These are phyloP conservation scores for Aphidius ervi DNA, from an alignment of 1,140 invertebrate genomes.

Conservation along the genomic window DNA sequence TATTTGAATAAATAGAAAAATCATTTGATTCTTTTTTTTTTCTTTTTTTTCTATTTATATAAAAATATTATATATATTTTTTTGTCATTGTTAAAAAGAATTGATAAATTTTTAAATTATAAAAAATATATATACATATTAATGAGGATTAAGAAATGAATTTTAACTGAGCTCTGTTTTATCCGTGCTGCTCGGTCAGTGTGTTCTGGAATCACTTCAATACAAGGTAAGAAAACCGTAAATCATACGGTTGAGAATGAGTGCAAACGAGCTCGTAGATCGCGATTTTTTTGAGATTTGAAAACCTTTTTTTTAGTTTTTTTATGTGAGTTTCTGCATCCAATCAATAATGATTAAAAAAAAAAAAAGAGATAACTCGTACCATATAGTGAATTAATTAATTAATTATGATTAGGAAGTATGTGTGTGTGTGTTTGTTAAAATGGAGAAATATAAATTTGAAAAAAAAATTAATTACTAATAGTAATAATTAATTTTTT, in stretches of 20 bases:
- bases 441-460: constrained; percentile 11
- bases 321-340: constrained; percentile 15
- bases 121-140: constrained; percentile 12
- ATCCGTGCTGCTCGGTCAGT: constrained; percentile 73
- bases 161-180: constrained; percentile 57
- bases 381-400: not conserved
- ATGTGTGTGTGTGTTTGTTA: constrained; percentile 19
- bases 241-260: constrained; percentile 18
- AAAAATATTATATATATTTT: constrained; percentile 1
- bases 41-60: not conserved
- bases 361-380: not conserved
- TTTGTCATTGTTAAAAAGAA: not conserved
- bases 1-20: not conserved
- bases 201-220: constrained; percentile 98
- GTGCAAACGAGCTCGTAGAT: constrained; percentile 22
- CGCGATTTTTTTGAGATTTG: constrained; percentile 20
- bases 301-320: constrained; percentile 14
- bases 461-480: constrained; percentile 23
- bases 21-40: not conserved
- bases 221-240: constrained; percentile 77
- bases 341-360: constrained; percentile 1
- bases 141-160: constrained; percentile 34
- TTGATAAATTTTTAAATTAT: constrained; percentile 6
- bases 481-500: constrained; percentile 21
- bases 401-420: constrained; percentile 13